Evolutionary conservation across 1,140 invertebrate genomes (phyloP), one percentile per base, ranked within the genome.

Genomic region (Drosophila parvula): DNA sequence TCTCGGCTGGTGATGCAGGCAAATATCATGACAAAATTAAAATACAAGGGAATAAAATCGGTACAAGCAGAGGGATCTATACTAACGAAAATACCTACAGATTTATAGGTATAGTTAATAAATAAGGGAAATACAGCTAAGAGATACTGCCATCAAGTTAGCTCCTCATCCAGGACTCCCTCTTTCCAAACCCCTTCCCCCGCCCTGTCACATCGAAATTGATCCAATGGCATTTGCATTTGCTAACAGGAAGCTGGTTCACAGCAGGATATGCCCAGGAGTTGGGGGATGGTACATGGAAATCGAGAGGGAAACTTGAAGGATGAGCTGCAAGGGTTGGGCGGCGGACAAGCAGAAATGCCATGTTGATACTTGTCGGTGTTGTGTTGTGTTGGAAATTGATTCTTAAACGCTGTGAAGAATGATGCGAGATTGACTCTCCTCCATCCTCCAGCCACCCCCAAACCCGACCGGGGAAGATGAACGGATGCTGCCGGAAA

Each of bases 401-500:
- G 82, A 86, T 85, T 86, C 82, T 85, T 86, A 85, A 85, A 85
- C 69, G 82, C 69, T 85, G 67, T 81, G 82, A 86, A 84, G 81
- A 85, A 80, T 84, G 81, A 84, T 84, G 81, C 68, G 59, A 69
- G 74, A 82, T 82, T 82, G 79, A 82, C 79, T 82, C 18, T 77
- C 43, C 53, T 22, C 22, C 22, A 3, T n/a, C 22, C 22, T 22
- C 22, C 22, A 3, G 32, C 6, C 41, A 48, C 41, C 67, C 70
- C 47, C 47, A 28, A 48, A 45, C 34, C 18, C 45, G n/a, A 6
- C 38, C 18, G 36, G 50, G 67, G 41, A 59, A 43, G 47, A 59
- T 43, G 56, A 47, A 59, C 43, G 56, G 45, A 73, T 64, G 75
- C 58, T 63, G 58, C 28, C 69, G 70, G 47, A 74, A 53, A 69